Evolutionary conservation across 2,888 invertebrate species (phyloP).

Genomic region (Oxytorus armatus): DNA sequence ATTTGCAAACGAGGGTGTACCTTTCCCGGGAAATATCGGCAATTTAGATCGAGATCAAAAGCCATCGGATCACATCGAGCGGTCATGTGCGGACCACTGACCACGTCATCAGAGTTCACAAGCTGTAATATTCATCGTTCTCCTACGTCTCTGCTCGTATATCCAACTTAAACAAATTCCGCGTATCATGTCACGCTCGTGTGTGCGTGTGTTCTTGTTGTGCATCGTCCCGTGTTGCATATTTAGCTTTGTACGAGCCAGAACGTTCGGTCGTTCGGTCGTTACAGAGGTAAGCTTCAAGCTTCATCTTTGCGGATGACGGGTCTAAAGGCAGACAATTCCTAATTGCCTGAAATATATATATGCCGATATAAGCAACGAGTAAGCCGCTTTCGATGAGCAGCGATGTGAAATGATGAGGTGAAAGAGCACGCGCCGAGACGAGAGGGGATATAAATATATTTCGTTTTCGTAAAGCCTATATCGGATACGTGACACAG

Average conservation of each 20-base stretch:
- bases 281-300: neutral
- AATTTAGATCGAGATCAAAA: conserved; percentile 77
- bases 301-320: neutral
- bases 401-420: neutral
- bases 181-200: neutral
- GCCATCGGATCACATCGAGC: conserved; percentile 69
- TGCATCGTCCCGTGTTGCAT: neutral
- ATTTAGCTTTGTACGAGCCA: conserved; percentile 4
- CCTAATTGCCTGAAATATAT: conserved; percentile 35
- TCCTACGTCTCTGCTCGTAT: neutral
- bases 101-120: conserved; percentile 36
- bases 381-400: neutral
- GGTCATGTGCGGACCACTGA: conserved; percentile 35
- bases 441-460: neutral
- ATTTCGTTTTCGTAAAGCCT: conserved; percentile 31
- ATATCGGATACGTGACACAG: conserved; percentile 7
- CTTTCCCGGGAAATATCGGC: conserved; percentile 69
- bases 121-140: conserved; percentile 6
- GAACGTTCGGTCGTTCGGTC: neutral
- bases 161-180: conserved; percentile 23
- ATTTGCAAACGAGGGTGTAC: conserved; percentile 28
- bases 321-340: neutral
- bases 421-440: neutral
- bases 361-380: conserved; percentile 13
- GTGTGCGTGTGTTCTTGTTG: conserved; percentile 11